These are phyloP conservation scores for Hecatera dysodea DNA, from an alignment of 2,888 invertebrate species.

Conservation along the genomic window DNA sequence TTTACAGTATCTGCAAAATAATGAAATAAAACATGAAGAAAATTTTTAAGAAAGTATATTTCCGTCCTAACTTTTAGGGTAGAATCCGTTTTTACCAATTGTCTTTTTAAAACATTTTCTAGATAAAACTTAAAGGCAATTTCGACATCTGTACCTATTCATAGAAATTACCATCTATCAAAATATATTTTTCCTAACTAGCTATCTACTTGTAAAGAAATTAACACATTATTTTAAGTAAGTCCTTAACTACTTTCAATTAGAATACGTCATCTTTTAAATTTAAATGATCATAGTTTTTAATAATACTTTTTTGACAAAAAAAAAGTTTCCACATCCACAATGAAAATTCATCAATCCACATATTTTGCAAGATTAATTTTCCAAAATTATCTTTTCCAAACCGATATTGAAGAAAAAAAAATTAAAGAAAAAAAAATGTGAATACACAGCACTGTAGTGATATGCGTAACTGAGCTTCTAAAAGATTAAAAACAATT, in stretches of 20 bases:
- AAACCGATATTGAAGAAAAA: conserved; percentile 81
- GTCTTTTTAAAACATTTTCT: conserved; percentile 33
- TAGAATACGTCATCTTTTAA: background rate
- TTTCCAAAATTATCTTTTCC: conserved; percentile 66
- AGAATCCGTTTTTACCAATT: conserved; percentile 32
- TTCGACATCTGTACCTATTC: conserved; percentile 1
- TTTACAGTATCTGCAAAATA: conserved; percentile 8
- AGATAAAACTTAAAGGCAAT: conserved; percentile 16
- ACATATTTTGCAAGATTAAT: background rate
- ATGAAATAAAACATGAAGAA: background rate
- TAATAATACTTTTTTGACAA: background rate
- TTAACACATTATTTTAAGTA: background rate
- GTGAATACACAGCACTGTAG: conserved; percentile 90
- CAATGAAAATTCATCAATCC: background rate
- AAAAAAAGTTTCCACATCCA: background rate
- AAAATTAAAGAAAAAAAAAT: conserved; percentile 69
- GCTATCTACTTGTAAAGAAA: background rate
- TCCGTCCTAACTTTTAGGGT: conserved; percentile 61
- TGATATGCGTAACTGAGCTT: conserved; percentile 90
- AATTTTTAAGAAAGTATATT: conserved; percentile 43
- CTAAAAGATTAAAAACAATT: conserved; percentile 81
- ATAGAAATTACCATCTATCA: conserved; percentile 10
- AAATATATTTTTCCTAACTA: conserved; percentile 25
- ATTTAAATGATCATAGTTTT: background rate
- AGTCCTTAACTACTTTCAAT: background rate